Evolutionary conservation across 2,797 vertebrate species (phyloP).

Genomic region (Saxicola maurus): DNA sequence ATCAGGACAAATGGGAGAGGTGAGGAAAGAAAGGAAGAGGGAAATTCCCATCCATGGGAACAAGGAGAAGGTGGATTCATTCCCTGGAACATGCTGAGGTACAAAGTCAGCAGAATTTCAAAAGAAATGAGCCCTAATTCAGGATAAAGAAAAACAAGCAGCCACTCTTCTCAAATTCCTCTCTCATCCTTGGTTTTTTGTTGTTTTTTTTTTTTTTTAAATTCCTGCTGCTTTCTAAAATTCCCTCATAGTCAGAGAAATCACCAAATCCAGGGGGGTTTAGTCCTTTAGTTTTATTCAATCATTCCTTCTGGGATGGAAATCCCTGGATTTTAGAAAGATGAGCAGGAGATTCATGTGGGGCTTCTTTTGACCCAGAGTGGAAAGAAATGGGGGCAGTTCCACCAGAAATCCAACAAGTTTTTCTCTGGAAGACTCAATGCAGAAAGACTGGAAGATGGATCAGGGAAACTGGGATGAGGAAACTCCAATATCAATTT

Average conservation of each 20-base stretch:
- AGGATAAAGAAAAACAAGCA: neutral
- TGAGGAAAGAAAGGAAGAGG: neutral
- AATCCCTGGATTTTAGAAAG: neutral
- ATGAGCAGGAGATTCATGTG: neutral
- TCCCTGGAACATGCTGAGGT: neutral
- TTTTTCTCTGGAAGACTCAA: neutral
- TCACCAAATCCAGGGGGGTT: neutral
- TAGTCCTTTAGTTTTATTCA: neutral
- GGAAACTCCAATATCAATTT: neutral
- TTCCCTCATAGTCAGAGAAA: neutral
- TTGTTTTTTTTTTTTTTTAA: too few species aligned
- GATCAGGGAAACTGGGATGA: neutral
- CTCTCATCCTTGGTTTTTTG: neutral
- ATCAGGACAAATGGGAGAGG: neutral
- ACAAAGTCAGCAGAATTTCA: neutral
- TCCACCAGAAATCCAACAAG: neutral
- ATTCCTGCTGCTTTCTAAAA: neutral
- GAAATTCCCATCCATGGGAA: neutral
- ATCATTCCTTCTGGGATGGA: neutral
- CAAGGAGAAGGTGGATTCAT: neutral
- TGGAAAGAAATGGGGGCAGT: neutral
- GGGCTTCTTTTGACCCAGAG: too few species aligned
- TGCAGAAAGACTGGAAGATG: neutral
- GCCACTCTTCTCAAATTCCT: neutral
- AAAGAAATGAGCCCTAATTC: neutral